These are phyloP conservation scores for Colossoma macropomum DNA, from an alignment of 2,113 vertebrate genomes.

Conservation along the genomic window DNA sequence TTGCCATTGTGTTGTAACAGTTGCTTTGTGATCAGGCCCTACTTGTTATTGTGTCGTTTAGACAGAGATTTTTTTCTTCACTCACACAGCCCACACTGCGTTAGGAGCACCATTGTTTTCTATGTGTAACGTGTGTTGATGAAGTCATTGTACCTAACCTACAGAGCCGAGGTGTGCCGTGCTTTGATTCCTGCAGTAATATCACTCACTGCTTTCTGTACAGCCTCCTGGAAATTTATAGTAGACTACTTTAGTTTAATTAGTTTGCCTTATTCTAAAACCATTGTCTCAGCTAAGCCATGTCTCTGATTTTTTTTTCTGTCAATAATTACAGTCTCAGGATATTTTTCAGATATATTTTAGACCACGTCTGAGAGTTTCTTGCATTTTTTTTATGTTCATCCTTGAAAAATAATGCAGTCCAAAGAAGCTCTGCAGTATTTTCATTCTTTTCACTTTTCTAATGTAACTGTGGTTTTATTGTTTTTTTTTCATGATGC, in stretches of 20 bases:
- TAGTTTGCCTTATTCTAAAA: slow-evolving; percentile 4
- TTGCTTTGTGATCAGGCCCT: neutral
- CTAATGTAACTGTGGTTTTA: slow-evolving; percentile 7
- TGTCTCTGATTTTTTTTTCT: neutral
- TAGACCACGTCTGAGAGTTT: neutral
- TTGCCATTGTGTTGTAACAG: neutral
- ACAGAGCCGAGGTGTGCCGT: neutral
- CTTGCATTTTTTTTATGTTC: neutral
- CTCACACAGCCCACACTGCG: neutral
- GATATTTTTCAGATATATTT: slow-evolving; percentile 13
- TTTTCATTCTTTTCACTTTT: slow-evolving; percentile 13
- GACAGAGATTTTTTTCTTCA: neutral
- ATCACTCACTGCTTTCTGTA: slow-evolving; percentile 1
- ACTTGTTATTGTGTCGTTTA: neutral
- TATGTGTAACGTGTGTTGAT: neutral
- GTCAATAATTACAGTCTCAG: slow-evolving; percentile 28
- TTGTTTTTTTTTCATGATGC: neutral
- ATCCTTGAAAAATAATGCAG: neutral
- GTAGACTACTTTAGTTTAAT: neutral
- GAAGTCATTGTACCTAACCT: neutral
- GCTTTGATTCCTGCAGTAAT: neutral
- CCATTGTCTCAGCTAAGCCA: neutral
- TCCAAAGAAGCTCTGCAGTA: neutral
- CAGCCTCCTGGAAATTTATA: neutral
- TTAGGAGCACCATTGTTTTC: neutral